Evolutionary conservation across 2,888 invertebrate genomes (phyloP).

Genomic region (Ferrisia virgata): DNA sequence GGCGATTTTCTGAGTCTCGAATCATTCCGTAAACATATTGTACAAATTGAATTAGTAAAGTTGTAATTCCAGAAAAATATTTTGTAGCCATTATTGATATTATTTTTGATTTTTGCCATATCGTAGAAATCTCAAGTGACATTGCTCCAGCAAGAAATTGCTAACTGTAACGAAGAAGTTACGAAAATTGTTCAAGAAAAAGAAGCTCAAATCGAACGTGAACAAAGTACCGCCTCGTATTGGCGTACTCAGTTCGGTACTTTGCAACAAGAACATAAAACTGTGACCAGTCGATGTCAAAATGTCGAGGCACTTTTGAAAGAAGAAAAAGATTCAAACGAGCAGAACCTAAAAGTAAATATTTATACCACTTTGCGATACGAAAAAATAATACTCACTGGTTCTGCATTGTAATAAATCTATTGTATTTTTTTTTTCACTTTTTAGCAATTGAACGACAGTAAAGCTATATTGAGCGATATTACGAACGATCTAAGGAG

Average conservation of each 20-base stretch:
- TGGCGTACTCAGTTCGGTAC: slow-evolving; percentile 57
- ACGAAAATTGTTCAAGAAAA: slow-evolving; percentile 56
- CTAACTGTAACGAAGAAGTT: slow-evolving; percentile 56
- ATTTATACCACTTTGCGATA: neutral
- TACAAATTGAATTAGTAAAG: no score
- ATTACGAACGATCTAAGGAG: slow-evolving; percentile 55
- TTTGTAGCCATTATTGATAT: neutral
- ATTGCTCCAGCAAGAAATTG: slow-evolving; percentile 59
- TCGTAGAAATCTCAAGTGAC: slow-evolving; percentile 60
- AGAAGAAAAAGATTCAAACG: slow-evolving; percentile 54
- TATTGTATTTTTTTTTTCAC: slow-evolving; percentile 39
- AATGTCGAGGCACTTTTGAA: slow-evolving; percentile 57
- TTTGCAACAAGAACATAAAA: slow-evolving; percentile 58
- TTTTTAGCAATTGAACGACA: slow-evolving; percentile 52
- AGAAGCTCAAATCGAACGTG: slow-evolving; percentile 54
- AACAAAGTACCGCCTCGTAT: slow-evolving; percentile 52
- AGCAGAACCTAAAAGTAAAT: slow-evolving; percentile 47
- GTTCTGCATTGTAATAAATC: no score
- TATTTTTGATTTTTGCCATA: neutral
- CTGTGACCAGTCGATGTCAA: slow-evolving; percentile 51
- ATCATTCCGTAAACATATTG: no score
- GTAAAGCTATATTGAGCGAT: slow-evolving; percentile 55
- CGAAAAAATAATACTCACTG: no score
- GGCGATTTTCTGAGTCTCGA: no score
- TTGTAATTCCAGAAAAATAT: no score